Evolutionary conservation across 2,888 invertebrate species (phyloP).

Genomic region (Dynastes hyllus): DNA sequence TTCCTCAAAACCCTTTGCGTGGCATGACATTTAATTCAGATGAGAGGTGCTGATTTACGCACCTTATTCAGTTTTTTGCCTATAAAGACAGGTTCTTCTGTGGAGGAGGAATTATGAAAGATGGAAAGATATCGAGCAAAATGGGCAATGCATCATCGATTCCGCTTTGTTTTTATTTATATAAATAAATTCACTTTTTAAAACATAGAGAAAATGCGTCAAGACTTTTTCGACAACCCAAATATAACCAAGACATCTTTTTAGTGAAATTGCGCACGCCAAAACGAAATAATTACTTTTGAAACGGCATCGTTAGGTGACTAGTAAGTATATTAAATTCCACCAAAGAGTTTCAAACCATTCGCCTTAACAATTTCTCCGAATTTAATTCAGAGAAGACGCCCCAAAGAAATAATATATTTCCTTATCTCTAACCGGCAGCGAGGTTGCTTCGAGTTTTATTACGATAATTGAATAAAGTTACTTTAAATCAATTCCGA

Average conservation of each 20-base stretch:
- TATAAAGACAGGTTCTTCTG: too few species aligned
- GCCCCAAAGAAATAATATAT: not conserved
- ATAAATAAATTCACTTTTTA: too few species aligned
- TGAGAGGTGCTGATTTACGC: too few species aligned
- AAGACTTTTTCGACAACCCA: not conserved
- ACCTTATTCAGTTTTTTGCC: too few species aligned
- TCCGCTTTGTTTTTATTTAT: too few species aligned
- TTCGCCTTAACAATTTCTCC: not conserved
- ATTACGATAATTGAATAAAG: slow-evolving; percentile 22
- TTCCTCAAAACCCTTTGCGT: too few species aligned
- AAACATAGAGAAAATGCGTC: not conserved
- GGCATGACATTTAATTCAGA: too few species aligned
- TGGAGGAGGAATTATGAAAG: too few species aligned
- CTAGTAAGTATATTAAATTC: not conserved
- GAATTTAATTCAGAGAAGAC: not conserved
- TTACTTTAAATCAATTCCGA: slow-evolving; percentile 29
- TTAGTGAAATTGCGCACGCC: too few species aligned
- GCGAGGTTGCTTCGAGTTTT: slow-evolving; percentile 5
- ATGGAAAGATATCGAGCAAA: too few species aligned
- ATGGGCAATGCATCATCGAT: too few species aligned
- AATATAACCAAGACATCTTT: not conserved
- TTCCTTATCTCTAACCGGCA: slow-evolving; percentile 11
- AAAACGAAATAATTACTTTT: not conserved
- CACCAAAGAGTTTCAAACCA: not conserved
- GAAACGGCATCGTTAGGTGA: not conserved